Conservation (phyloP, 2,113 vertebrate genomes). For the Crotalus helleri region DNA sequence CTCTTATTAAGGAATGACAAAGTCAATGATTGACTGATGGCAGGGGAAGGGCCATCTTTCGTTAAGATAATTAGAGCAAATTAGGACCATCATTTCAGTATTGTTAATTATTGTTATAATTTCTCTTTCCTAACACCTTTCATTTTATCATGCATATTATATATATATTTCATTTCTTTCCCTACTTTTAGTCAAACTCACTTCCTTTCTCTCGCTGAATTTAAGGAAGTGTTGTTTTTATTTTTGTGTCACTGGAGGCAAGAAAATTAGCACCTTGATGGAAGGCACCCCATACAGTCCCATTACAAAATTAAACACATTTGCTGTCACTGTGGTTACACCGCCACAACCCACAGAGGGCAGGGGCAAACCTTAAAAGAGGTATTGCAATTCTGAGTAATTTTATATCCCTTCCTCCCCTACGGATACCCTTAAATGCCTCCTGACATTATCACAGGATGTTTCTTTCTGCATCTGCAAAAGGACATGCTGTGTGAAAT, state of each 20-base stretch:
- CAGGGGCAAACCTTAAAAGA: conserved; percentile 34
- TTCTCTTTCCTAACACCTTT: conserved; percentile 61
- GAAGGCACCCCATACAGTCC: conserved; percentile 8
- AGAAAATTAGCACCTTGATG: conserved; percentile 65
- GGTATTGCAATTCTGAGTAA: conserved; percentile 30
- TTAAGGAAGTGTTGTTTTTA: conserved; percentile 50
- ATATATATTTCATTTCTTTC: background rate
- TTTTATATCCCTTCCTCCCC: conserved; percentile 6
- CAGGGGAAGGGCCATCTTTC: background rate
- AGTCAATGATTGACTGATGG: conserved; percentile 14
- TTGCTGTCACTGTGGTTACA: conserved; percentile 36
- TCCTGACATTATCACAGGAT: conserved; percentile 24
- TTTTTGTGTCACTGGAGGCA: conserved; percentile 50
- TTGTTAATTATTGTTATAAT: conserved; percentile 41
- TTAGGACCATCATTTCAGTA: conserved; percentile 27
- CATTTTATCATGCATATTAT: background rate
- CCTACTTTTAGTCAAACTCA: conserved; percentile 15
- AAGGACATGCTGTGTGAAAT: background rate
- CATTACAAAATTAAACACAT: conserved; percentile 43
- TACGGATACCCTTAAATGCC: background rate
- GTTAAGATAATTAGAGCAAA: conserved; percentile 22
- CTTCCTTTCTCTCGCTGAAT: conserved; percentile 46
- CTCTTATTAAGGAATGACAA: conserved; percentile 3
- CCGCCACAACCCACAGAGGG: conserved; percentile 3
- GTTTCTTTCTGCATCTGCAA: background rate